Evolutionary conservation across 2,113 vertebrate species (phyloP).

Genomic region (Talpa occidentalis): DNA sequence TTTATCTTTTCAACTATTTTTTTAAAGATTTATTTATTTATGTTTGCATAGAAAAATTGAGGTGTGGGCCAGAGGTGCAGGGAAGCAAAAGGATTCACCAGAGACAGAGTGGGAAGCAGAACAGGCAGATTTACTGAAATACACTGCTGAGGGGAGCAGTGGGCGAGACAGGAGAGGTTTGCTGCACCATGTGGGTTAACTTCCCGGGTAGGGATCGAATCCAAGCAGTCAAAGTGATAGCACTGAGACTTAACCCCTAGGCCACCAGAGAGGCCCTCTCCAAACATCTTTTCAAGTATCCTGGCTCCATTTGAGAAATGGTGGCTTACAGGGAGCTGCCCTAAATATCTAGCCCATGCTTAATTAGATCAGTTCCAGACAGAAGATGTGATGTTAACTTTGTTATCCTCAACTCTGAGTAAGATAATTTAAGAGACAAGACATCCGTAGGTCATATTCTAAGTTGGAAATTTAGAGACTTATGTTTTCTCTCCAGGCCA

Average conservation of each 20-base stretch:
- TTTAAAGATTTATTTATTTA: neutral
- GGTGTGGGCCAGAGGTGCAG: no score
- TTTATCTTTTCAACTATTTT: neutral
- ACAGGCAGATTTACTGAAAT: no score
- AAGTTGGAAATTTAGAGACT: slow-evolving; percentile 54
- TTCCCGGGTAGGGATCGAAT: no score
- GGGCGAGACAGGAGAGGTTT: no score
- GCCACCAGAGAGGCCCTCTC: neutral
- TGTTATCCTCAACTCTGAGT: slow-evolving; percentile 70
- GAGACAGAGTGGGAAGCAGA: no score
- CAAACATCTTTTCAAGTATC: neutral
- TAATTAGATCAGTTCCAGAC: slow-evolving; percentile 75
- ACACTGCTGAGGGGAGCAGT: no score
- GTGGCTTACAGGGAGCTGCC: neutral
- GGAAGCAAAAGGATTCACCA: no score
- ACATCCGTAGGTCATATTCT: slow-evolving; percentile 33
- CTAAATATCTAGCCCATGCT: slow-evolving; percentile 34
- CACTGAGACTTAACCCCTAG: no score
- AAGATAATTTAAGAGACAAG: slow-evolving; percentile 66
- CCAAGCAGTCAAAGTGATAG: no score
- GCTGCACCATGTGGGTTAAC: no score
- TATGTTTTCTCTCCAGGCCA: slow-evolving; percentile 43
- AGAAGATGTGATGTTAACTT: slow-evolving; percentile 53
- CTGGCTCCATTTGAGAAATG: neutral
- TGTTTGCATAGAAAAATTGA: no score